Conservation (phyloP, 2,797 vertebrate genomes). For the Dermochelys coriacea region DNA sequence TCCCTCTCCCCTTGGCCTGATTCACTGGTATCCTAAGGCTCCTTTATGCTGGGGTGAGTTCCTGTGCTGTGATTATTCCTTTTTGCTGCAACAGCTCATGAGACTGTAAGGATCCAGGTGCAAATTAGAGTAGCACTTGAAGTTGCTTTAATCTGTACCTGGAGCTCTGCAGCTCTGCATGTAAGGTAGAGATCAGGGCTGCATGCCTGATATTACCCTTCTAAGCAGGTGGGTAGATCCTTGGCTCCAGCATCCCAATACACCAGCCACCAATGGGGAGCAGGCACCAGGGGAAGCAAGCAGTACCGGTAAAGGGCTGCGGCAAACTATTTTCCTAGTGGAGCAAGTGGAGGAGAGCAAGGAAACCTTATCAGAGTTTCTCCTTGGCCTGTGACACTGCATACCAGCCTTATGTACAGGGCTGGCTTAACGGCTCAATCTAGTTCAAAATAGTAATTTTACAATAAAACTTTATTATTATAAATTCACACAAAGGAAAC, state of each 20-base stretch:
- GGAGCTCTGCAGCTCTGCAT: too few species aligned
- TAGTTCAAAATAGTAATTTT: accelerated
- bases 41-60: background rate
- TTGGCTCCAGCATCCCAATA: accelerated
- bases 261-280: accelerated
- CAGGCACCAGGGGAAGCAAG: accelerated
- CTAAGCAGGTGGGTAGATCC: too few species aligned
- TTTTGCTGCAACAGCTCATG: background rate
- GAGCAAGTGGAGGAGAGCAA: accelerated
- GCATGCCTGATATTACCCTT: too few species aligned
- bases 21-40: background rate
- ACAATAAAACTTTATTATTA: background rate
- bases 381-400: background rate
- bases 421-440: accelerated
- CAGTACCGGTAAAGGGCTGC: accelerated
- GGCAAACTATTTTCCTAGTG: accelerated
- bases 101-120: background rate
- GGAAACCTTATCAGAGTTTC: accelerated
- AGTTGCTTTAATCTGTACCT: background rate
- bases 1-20: background rate
- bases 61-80: background rate
- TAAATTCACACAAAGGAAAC: background rate
- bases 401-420: accelerated
- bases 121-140: background rate
- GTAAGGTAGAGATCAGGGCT: too few species aligned